Evolutionary conservation across 2,888 invertebrate species (phyloP), one percentile per base, ranked within the genome.

Genomic region (Anorthoa munda): DNA sequence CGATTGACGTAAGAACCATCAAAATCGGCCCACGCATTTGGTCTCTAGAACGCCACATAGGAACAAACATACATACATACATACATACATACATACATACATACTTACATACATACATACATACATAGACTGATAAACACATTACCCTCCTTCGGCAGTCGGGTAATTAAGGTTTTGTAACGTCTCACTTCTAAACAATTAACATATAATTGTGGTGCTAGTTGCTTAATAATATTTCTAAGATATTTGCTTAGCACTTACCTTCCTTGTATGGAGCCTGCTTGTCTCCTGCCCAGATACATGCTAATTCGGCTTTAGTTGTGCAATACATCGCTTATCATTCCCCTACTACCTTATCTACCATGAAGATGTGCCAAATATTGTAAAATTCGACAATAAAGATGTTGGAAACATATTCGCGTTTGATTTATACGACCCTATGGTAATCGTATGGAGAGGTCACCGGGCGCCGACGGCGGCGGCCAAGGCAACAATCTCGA

Each of bases 371-470:
- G 64, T 60, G 64, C 31, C 69, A 61, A 77, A 45, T 67, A 72
- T 75, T 82, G 75, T 81, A 58, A 76, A 77, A 53, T 76, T 75
- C 18, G 50, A 31, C 11, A 86, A 87, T 86, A 87, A 86, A 86
- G 76, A 68, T 55, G 18, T 83, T 81, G 23, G 15, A 66, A 79
- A 76, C 21, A 55, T 72, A 76, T 65, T 63, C 13, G 73, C 59
- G 75, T 85, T 87, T 85, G 72, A 86, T 83, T 87, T 81, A 84
- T 82, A 70, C 75, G 71, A 69, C 63, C 82, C 80, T 74, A 83
- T 80, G 68, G 74, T 83, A 75, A 77, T 82, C 46, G 39, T 64
- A 59, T 65, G 51, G 72, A 64, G 76, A 83, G 83, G 85, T 86
- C 85, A 75, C 51, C 66, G 39, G 56, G 55, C 71, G 65, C 51